Evolutionary conservation across 2,888 invertebrate genomes (phyloP).

Genomic region (Cylloceria caligata): DNA sequence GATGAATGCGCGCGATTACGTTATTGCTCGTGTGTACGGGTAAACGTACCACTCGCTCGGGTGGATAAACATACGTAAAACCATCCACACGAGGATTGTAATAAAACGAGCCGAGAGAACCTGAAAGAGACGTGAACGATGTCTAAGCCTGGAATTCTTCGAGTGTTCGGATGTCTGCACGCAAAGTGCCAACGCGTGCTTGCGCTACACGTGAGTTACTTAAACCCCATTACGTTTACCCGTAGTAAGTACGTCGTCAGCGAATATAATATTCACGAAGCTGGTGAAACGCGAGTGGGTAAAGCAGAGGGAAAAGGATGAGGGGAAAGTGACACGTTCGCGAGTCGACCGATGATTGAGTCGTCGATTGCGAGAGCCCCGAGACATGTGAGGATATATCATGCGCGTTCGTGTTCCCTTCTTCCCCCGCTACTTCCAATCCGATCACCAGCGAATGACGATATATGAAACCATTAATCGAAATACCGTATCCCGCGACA

Average conservation of each 20-base stretch:
- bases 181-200: constrained; percentile 6
- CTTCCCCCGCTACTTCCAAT: neutral
- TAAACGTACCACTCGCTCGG: constrained; percentile 30
- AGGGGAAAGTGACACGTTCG: constrained; percentile 41
- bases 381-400: constrained; percentile 2
- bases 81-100: constrained; percentile 21
- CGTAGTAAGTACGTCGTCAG: neutral
- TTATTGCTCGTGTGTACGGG: constrained; percentile 45
- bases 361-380: constrained; percentile 51
- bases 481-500: constrained; percentile 15
- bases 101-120: neutral
- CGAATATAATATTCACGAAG: constrained; percentile 40
- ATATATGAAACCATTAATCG: constrained; percentile 37
- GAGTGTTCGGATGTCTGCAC: constrained; percentile 28
- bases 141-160: constrained; percentile 17
- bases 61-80: constrained; percentile 44
- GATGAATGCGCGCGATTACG: constrained; percentile 52
- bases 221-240: neutral
- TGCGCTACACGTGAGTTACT: constrained; percentile 5
- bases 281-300: neutral
- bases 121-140: constrained; percentile 24
- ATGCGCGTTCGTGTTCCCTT: neutral
- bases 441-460: neutral
- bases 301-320: constrained; percentile 25
- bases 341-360: constrained; percentile 50